Evolutionary conservation across 2,797 vertebrate species (phyloP), one percentile per base, ranked within the genome.

Genomic region (Sardinella longiceps): DNA sequence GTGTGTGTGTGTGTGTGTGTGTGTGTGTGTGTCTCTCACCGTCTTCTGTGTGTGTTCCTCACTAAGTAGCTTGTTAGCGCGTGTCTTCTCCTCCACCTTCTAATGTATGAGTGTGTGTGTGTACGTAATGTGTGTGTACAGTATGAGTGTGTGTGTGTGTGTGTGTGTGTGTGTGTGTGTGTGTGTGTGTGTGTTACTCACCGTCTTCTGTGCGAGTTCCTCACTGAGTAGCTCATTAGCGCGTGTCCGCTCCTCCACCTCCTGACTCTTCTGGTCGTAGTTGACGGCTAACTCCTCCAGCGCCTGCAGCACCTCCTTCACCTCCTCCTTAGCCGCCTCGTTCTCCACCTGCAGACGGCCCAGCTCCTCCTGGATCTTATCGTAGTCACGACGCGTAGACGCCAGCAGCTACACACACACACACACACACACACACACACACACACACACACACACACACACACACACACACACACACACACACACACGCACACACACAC

Each of bases 361-460:
- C 91, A 98, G 91, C 90, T 98, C 97, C 91, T 97, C 97, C 63
- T 98, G 97, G 86, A 98, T 96, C 89, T 97, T 97, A 88, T 97
- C 96, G 2, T 97, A 94, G 91, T 98, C 97, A 85, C 96, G 95
- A 74, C 96, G 95, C 0, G 97, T 97, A 0, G 97, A 98, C 0
- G 95, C 96, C 91, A 98, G 86, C 81, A 99, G 95, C 98, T 99
- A 43, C 48, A 63, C 7, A 74, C 28, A 84, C 84, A 84, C 45
- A 20, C n/a, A n/a, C 74, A 81, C 20, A 81, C 45, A 53, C 12
- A 81, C 80, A 81, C 80, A 53, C 10, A 18, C 51, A 30, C 33
- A 48, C 7, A 74, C 45, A 84, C 84, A 84, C 28, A 20, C n/a
- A 84, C 74, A 50, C 20, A 81, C 80, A 53, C 48, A 81, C 80